Base-by-base conservation (phyloP, 2,888 invertebrate species). In the Esperia sulphurella region DNA sequence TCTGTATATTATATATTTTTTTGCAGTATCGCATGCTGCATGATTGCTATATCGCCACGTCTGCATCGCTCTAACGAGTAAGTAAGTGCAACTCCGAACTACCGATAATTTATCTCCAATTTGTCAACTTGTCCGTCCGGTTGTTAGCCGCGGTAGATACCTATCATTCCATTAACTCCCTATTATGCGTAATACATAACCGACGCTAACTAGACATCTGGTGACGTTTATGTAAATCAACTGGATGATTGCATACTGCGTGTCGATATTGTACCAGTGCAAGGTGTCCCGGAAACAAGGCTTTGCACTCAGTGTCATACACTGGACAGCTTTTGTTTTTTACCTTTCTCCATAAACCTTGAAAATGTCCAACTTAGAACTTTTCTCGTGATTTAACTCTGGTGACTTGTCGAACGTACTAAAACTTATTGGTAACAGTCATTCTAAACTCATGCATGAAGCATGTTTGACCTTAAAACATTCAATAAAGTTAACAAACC, bases 141-240 rank as follows among this genome's bases (percentile, higher is more conserved):
- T 49, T 53, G 54, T 48, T 53, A 51, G 6, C 30, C 35, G n/a
- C 10, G 35, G 46, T 51, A 51, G 59, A 61, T 61, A 61, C 46
- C 50, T 62, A 65, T 68, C 61, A 63, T 61, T 61, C 57, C 64
- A 68, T 68, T 68, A 69, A 40, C 46, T 47, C 43, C 43, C 46
- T 53, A 57, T 63, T 63, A 64, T 55, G 50, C 54, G 45, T 48
- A n/a, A n/a, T 45, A 45, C 48, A 48, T 53, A 45, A 49, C 40
- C 40, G 40, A 40, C 8, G 38, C 48, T 56, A 58, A 62, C 59
- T 61, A 58, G 55, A 56, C 61, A 50, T 55, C 51, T 54, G 52
- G 43, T 52, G 50, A 58, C 56, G 54, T 48, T 49, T 54, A 48
- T 41, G 46, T 41, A 45, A 49, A 49, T 53, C 52, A 55, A 53